Base-by-base conservation (phyloP, 2,888 invertebrate genomes). In the Acronicta alni region DNA sequence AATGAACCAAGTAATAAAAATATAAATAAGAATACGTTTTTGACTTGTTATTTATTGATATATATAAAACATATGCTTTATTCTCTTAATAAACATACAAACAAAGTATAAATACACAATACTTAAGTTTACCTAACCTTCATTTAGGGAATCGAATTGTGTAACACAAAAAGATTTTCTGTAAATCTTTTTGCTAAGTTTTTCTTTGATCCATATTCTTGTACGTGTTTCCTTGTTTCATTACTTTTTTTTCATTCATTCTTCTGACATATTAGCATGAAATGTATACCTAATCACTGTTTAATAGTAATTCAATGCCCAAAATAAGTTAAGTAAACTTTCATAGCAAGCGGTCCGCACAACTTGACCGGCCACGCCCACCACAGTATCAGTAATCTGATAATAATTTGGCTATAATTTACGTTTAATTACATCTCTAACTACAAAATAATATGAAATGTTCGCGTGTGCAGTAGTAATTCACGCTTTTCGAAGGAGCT, bases 371-470 rank as follows among this genome's bases (percentile, higher is more conserved):
- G 55, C 45, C 47, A 47, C 51, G 44, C 37, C 53, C 42, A 53
- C 54, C 58, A 64, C 63, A 64, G 64, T 79, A 83, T 81, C 79
- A 75, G 79, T 82, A 84, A 84, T 82, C 81, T 79, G 81, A 84
- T 83, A 84, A 83, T 83, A 84, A 84, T 84, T 80, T 82, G 71
- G 77, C 82, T 86, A 85, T 87, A 87, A 87, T 85, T 84, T 85
- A 84, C 82, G 84, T 86, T 87, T 89, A 91, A 90, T 89, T 90
- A 88, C 83, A 83, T 84, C 81, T 85, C 87, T 90, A 90, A 90
- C 89, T 88, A 86, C 90, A 83, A 89, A 87, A 91, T 91, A 92
- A 92, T 91, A 89, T 89, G 90, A 83, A 84, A 82, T 83, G 85
- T 79, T 92, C 79, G 91, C 92, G 92, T 92, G 92, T 79, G 80